Evolutionary conservation across 1,140 invertebrate genomes (phyloP), one percentile per base, ranked within the genome.

Genomic region (Heliconius hewitsoni): DNA sequence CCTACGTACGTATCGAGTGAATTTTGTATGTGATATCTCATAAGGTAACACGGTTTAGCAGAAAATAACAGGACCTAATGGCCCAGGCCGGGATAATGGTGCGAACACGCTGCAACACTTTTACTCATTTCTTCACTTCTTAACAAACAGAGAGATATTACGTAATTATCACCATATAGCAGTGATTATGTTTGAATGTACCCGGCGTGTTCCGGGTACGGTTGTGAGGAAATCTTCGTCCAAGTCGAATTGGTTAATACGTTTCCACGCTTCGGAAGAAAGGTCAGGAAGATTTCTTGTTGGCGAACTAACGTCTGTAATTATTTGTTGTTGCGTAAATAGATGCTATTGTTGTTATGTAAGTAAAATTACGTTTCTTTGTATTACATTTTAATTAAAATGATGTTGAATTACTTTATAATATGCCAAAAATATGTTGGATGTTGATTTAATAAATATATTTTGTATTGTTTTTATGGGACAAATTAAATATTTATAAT

Each of bases 41-140:
- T 66, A 37, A 80, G 79, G 71, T 80, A 80, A 80, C 79, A 79
- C 77, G 77, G 73, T 79, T 77, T 39, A 76, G 81, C 37, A 75
- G 73, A 79, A 80, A 84, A 83, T 90, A 91, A 91, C 89, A 81
- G 89, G 84, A 91, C 88, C 82, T 90, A 91, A 91, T 89, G 83
- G 85, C 82, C 73, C 74, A 57, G 34, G 79, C 73, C 73, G 76
- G 83, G 80, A 83, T 90, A 91, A 91, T 91, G 86, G 85, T 90
- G 90, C 82, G 87, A 90, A 89, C 84, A 81, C 72, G 84, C 76
- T 76, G 75, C 77, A 78, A 85, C 87, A 86, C 86, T 88, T 88
- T 85, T 87, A 88, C 85, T 88, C 76, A 66, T 84, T 81, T 82
- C 83, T 86, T 78, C 73, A 27, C 46, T 76, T 72, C 70, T 73